These are phyloP conservation scores for Hoplias malabaricus DNA, from an alignment of 2,113 vertebrate species.

Conservation along the genomic window DNA sequence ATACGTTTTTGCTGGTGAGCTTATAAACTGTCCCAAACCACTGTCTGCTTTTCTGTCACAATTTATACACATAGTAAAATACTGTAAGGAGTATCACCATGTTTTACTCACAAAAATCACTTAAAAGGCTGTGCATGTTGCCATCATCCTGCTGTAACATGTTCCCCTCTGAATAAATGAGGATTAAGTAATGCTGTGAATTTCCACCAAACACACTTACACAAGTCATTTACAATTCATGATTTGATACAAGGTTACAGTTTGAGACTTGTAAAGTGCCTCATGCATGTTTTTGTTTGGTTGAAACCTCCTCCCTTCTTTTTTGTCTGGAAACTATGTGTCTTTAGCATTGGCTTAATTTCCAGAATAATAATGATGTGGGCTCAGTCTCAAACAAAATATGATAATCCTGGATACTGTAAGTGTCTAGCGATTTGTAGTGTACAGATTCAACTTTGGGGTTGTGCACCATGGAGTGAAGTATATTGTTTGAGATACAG, in stretches of 20 bases:
- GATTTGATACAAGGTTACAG: neutral
- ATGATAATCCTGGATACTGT: too few relatives aligned
- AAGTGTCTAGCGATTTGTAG: too few relatives aligned
- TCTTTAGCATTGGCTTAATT: neutral
- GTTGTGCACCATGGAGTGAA: too few relatives aligned
- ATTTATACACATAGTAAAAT: too few relatives aligned
- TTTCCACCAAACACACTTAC: conserved; percentile 4
- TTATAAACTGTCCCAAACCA: too few relatives aligned
- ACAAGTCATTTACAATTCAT: neutral
- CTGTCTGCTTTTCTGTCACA: too few relatives aligned
- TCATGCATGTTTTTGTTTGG: neutral
- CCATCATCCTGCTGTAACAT: neutral
- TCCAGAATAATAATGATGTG: neutral
- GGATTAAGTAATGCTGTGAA: conserved; percentile 21
- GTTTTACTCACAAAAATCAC: too few relatives aligned
- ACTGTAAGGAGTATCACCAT: too few relatives aligned
- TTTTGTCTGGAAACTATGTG: conserved; percentile 15
- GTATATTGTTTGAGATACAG: too few relatives aligned
- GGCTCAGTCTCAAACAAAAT: neutral
- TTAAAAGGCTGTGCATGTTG: neutral
- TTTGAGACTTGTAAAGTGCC: neutral
- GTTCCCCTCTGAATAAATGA: neutral
- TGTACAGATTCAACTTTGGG: too few relatives aligned
- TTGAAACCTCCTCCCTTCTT: conserved; percentile 5
- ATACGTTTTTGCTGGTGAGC: too few relatives aligned